Conservation (phyloP, 1,140 invertebrate species). For the Polypedilum vanderplanki region DNA sequence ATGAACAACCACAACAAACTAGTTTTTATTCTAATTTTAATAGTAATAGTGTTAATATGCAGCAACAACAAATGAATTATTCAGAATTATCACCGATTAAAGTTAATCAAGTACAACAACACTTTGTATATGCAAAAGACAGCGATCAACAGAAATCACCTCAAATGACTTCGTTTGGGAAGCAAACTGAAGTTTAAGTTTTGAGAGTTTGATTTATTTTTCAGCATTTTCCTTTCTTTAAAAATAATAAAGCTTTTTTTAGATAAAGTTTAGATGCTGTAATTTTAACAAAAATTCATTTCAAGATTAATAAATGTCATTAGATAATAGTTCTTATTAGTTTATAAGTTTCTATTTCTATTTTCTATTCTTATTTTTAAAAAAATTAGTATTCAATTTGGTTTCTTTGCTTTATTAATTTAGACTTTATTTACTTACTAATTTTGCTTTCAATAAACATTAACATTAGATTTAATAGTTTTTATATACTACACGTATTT, state of each 20-base stretch:
- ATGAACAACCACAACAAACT: conserved; percentile 23
- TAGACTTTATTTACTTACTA: no score
- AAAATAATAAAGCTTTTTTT: neutral
- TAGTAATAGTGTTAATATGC: neutral
- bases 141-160: neutral
- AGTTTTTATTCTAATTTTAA: neutral
- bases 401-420: no score
- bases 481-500: no score
- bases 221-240: neutral
- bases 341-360: no score
- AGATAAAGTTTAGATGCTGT: neutral
- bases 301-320: no score
- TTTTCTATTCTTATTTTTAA: no score
- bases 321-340: no score
- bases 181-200: conserved; percentile 17
- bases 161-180: conserved; percentile 24
- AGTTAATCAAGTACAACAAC: neutral
- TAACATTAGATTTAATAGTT: no score
- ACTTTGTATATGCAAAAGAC: neutral
- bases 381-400: no score
- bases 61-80: conserved; percentile 3
- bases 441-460: no score
- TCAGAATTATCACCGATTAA: conserved; percentile 24
- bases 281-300: neutral
- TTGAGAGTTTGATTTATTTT: neutral